Percentiles rank a stretch among this genome's conserved stretches.
phyloP scores from a whole-genome alignment of 1,140 invertebrate species.

The Sycophila sp. region DNA sequence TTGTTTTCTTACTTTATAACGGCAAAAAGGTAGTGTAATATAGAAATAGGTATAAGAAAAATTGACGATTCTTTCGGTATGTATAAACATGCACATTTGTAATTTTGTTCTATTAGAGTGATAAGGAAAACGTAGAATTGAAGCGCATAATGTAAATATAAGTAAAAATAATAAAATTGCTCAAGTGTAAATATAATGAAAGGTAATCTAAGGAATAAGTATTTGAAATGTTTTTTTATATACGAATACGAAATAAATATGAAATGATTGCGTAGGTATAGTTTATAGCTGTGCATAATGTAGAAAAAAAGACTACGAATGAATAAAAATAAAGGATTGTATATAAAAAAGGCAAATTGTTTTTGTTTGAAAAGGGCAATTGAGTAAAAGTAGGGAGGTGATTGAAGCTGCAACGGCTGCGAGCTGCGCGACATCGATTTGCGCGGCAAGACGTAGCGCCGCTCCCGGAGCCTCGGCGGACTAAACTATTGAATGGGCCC shows the following conservation, averaged over 20 bases:
- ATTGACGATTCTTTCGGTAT: too few species aligned
- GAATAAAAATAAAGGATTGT: constrained; percentile 33
- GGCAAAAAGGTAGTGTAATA: too few species aligned
- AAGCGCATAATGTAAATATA: constrained; percentile 23
- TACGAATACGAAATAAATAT: constrained; percentile 13
- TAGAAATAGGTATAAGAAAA: too few species aligned
- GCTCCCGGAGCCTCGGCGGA: background rate
- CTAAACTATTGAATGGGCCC: constrained; percentile 33
- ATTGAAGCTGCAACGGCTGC: too few species aligned
- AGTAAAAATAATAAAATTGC: constrained; percentile 15
- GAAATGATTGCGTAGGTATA: constrained; percentile 9
- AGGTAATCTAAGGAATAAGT: background rate
- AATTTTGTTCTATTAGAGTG: too few species aligned
- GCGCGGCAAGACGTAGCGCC: background rate
- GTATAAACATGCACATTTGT: too few species aligned
- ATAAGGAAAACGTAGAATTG: background rate
- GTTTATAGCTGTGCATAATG: constrained; percentile 12
- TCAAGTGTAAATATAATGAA: constrained; percentile 33
- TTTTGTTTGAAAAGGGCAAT: too few species aligned
- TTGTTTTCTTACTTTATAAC: too few species aligned
- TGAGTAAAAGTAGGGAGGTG: too few species aligned
- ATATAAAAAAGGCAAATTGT: constrained; percentile 10
- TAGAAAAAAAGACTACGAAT: too few species aligned
- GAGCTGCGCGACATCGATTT: background rate
- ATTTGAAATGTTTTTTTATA: constrained; percentile 16